A percentile compares a stretch with the other conserved stretches of the same genome.
Conservation (phyloP, 2,797 vertebrate species). For the Chromis chromis region DNA sequence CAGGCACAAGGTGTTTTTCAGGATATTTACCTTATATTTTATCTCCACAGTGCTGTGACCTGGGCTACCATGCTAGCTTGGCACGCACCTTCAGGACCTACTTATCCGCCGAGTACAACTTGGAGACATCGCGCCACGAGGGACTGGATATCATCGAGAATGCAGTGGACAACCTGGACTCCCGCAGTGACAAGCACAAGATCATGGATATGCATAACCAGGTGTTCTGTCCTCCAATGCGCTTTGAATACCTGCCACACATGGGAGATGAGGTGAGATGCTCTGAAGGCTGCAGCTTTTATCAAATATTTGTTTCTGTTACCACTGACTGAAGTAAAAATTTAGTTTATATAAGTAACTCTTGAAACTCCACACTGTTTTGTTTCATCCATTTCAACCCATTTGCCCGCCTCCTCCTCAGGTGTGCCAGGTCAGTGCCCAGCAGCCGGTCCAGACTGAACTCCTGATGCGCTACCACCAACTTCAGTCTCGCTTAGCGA, state of each 20-base stretch:
- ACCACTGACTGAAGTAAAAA: too few relatives aligned
- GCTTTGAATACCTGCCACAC: slow-evolving; percentile 98
- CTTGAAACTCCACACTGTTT: background rate
- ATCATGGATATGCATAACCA: slow-evolving; percentile 99
- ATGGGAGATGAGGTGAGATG: slow-evolving; percentile 96
- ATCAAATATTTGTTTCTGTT: background rate
- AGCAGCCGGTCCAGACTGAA: slow-evolving; percentile 98
- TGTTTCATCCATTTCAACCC: background rate
- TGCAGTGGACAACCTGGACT: slow-evolving; percentile 95
- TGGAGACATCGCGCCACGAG: slow-evolving; percentile 97
- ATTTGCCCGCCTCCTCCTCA: slow-evolving; percentile 58
- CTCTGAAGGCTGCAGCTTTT: background rate
- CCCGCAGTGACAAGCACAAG: slow-evolving; percentile 97
- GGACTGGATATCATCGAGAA: slow-evolving; percentile 96
- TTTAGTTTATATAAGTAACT: background rate
- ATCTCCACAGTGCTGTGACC: slow-evolving; percentile 91
- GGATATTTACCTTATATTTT: slow-evolving; percentile 10
- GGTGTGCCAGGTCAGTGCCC: slow-evolving; percentile 98
- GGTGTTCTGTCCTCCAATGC: slow-evolving; percentile 97
- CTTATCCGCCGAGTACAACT: slow-evolving; percentile 97
- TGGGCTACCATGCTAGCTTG: slow-evolving; percentile 96
- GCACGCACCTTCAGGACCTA: slow-evolving; percentile 97
- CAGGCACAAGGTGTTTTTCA: background rate
- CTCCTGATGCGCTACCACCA: slow-evolving; percentile 98
- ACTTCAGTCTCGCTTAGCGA: slow-evolving; percentile 95